phyloP scores from a whole-genome alignment of 2,113 vertebrate genomes.

The Garra rufa region DNA sequence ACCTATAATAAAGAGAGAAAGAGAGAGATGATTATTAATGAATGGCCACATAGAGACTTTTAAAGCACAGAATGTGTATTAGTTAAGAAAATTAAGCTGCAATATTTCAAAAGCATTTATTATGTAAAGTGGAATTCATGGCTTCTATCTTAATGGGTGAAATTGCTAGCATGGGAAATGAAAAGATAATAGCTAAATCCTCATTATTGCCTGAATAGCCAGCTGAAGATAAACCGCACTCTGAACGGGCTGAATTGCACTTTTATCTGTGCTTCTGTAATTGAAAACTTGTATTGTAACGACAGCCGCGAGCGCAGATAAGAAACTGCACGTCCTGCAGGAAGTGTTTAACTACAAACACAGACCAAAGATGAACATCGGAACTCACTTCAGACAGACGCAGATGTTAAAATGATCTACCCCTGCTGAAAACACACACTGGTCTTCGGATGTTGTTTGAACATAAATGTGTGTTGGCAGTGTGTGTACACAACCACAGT shows the following conservation, averaged over 20 bases:
- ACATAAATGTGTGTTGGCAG: too few species aligned
- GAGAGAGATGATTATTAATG: background rate
- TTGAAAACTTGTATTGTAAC: background rate
- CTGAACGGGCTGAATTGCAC: background rate
- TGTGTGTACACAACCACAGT: too few species aligned
- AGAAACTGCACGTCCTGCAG: background rate
- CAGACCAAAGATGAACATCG: background rate
- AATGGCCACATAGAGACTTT: conserved; percentile 10
- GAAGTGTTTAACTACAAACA: conserved; percentile 8
- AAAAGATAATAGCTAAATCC: conserved; percentile 16
- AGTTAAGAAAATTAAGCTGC: background rate
- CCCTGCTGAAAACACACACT: background rate
- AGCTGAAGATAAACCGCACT: background rate
- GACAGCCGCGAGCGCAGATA: background rate
- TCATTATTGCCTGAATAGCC: background rate
- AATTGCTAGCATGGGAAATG: conserved; percentile 10
- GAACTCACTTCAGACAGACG: background rate
- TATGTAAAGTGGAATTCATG: background rate
- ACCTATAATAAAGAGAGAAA: conserved; percentile 75
- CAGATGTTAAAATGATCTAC: background rate
- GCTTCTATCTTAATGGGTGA: conserved; percentile 3
- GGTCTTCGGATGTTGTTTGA: too few species aligned
- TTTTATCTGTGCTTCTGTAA: conserved; percentile 6
- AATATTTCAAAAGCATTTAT: background rate
- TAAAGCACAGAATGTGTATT: background rate